Base-by-base conservation (phyloP, 1,140 invertebrate species). In the Maniola jurtina region DNA sequence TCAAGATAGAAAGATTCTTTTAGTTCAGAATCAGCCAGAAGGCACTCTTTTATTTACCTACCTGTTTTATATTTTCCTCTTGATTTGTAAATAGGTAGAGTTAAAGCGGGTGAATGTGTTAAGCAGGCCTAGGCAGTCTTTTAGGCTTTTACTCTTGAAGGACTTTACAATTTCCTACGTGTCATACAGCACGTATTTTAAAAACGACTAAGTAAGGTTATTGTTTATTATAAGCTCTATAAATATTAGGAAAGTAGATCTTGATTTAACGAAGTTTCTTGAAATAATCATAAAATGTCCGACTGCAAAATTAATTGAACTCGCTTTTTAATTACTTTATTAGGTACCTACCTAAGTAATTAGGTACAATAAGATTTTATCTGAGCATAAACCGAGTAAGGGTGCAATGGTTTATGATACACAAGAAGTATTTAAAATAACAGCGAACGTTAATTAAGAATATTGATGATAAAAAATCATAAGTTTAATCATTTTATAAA, bases 321-420 rank as follows among this genome's bases (percentile, higher is more conserved):
- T 68, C 66, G 48, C 55, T 64, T 58, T 68, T 68, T 68, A 64
- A 68, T 68, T 40, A 25, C 56, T 48, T 10, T 38, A 55, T 52
- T 55, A 45, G 13, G 42, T 38, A 38, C 0, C 2, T 38, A 38
- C 0, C 2, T 38, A 38, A 11, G 38, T 38, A 38, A 2, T 7
- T 60, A 67, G 61, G 61, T 67, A 60, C 65, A 57, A 48, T 48
- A 57, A 47, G 59, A 67, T 67, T 57, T 61, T 47, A 10, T 9
- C 59, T 16, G 48, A 42, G 50, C 47, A 67, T 68, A 68, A 64
- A 58, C 38, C 58, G 36, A 64, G 38, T 60, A 58, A 68, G 62
- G 52, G 60, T 68, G 47, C 60, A 64, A 54, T 68, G 56, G 56
- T 64, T 64, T 56, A 54, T 68, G 56, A 48, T 64, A 68, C 61